Base-by-base conservation (phyloP, 2,113 vertebrate genomes). In the Cathartes aura region DNA sequence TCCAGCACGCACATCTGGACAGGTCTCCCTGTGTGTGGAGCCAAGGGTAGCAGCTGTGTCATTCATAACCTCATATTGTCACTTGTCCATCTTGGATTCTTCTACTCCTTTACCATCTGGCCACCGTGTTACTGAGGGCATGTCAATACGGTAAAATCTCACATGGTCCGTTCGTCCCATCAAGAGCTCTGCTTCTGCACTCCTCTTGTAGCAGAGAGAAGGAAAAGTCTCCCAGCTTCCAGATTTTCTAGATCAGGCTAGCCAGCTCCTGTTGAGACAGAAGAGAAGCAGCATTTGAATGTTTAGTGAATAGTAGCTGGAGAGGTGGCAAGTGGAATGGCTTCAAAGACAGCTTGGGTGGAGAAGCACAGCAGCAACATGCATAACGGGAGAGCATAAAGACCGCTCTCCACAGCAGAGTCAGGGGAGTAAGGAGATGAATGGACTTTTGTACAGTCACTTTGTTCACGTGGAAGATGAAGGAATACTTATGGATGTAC, bases 341-440 rank as follows among this genome's bases (percentile, higher is more conserved):
- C 19, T 75, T 76, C 59, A 22, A 56, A 52, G 64, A 34, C 34
- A 27, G 36, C 58, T 72, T 50, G n/a, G 18, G 29, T 76, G 71
- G 38, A 38, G 63, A 60, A 66, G 36, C 43, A 26, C 29, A 56
- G 75, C 50, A 53, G 50, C 40, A 45, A 11, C 1, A 0, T 12
- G 27, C 2, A 0, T 56, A 36, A 22, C 1, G 1, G 34, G 34
- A 64, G 32, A 62, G 12, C 64, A 3, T 15, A 52, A 73, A 56
- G 36, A 34, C 36, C 4, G 0, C 45, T 56, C 13, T 48, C 15
- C 59, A 24, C 12, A 32, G 27, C 4, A 1, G 29, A 40, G 24
- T 56, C 20, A 12, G 45, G 24, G 19, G 8, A 47, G 5, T 17
- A 7, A 71, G 56, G 45, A 88, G 29, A 3, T 56, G n/a, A 62